Evolutionary conservation across 2,113 vertebrate genomes (phyloP).

Genomic region (Pteronura brasiliensis): DNA sequence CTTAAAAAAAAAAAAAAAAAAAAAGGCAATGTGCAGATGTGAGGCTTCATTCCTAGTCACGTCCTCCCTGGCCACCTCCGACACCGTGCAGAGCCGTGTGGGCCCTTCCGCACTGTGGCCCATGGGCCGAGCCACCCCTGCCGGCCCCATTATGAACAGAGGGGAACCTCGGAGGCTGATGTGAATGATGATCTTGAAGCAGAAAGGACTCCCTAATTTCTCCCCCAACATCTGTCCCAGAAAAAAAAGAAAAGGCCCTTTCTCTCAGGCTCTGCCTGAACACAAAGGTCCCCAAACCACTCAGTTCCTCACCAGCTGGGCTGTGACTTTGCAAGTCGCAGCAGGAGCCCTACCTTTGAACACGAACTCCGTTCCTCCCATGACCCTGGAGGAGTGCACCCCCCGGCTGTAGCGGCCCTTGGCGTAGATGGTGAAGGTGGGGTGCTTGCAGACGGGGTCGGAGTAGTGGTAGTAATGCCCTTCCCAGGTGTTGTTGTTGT

Average conservation of each 20-base stretch:
- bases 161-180: not conserved
- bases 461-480: constrained; percentile 98
- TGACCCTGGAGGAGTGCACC: constrained; percentile 89
- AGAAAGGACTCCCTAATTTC: not conserved
- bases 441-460: constrained; percentile 95
- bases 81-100: rapidly evolving
- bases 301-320: not conserved
- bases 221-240: not conserved
- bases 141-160: not conserved
- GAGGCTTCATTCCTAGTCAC: not conserved
- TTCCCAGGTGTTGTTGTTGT: constrained; percentile 97
- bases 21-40: not conserved
- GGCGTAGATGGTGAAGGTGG: constrained; percentile 96
- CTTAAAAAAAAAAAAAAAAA: too few relatives aligned
- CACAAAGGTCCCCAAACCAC: not conserved
- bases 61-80: not conserved
- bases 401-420: constrained; percentile 95
- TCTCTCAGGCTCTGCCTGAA: not conserved
- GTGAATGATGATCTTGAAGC: not conserved
- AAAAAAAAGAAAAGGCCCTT: not conserved
- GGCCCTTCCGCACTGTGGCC: rapidly evolving
- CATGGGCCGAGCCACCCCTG: not conserved
- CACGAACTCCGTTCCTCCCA: constrained; percentile 95
- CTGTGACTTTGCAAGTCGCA: rapidly evolving
- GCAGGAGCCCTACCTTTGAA: constrained; percentile 91